A percentile compares a stretch with the other conserved stretches of the same genome.
Conservation (phyloP, 1,140 invertebrate species). For the Calycopis cecrops region DNA sequence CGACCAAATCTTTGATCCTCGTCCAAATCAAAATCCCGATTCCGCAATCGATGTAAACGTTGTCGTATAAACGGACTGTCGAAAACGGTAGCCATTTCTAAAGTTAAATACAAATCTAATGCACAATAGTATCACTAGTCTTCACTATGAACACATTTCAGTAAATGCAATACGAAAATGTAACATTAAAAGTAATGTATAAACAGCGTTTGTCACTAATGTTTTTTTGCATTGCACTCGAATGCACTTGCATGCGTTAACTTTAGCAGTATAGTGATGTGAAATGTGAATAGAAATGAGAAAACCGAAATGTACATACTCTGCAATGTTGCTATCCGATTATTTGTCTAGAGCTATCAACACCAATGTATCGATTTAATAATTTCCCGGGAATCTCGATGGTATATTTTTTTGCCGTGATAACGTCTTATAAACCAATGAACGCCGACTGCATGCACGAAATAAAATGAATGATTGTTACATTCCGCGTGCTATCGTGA, state of each 20-base stretch:
- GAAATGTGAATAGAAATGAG: not conserved
- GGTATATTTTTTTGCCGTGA: too few species aligned
- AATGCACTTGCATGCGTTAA: slow-evolving; percentile 3
- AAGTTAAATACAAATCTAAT: slow-evolving; percentile 11
- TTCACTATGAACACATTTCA: slow-evolving; percentile 10
- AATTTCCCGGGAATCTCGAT: too few species aligned
- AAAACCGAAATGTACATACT: too few species aligned
- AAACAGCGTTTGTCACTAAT: slow-evolving; percentile 1
- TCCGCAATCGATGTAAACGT: slow-evolving; percentile 75
- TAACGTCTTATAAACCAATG: too few species aligned
- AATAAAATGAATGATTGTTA: too few species aligned
- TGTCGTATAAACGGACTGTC: slow-evolving; percentile 78
- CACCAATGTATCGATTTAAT: too few species aligned
- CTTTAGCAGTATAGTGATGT: slow-evolving; percentile 1
- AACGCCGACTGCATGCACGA: too few species aligned
- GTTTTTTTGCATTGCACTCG: slow-evolving; percentile 4
- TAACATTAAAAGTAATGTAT: not conserved
- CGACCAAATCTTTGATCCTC: slow-evolving; percentile 77
- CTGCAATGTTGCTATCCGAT: too few species aligned
- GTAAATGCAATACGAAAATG: slow-evolving; percentile 2
- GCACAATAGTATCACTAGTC: slow-evolving; percentile 1
- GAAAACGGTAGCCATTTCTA: slow-evolving; percentile 77
- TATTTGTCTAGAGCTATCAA: too few species aligned
- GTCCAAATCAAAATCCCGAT: slow-evolving; percentile 77
- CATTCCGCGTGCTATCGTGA: too few species aligned